phyloP scores from a whole-genome alignment of 2,113 vertebrate genomes.

The Dipodomys stephensi region DNA sequence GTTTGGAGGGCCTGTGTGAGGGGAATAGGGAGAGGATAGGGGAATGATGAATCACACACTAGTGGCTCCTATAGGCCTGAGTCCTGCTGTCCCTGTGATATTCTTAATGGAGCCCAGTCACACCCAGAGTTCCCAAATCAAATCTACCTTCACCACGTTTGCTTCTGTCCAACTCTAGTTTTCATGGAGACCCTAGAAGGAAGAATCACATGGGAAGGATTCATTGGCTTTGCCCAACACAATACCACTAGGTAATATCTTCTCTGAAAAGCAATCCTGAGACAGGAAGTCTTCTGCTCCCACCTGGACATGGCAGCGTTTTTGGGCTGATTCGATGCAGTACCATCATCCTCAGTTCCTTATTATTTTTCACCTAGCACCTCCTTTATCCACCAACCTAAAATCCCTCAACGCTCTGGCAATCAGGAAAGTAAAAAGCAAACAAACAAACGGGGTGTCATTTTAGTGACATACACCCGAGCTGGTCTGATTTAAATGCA shows the following conservation, averaged over 20 bases:
- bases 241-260: background rate
- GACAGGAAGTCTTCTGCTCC: background rate
- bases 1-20: background rate
- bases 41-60: background rate
- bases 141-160: background rate
- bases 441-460: background rate
- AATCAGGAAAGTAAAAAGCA: background rate
- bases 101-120: background rate
- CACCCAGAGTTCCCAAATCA: background rate
- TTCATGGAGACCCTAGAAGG: background rate
- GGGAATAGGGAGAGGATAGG: no score
- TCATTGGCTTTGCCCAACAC: background rate
- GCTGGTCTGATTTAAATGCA: background rate
- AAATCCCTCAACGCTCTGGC: background rate
- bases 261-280: background rate
- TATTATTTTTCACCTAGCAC: background rate
- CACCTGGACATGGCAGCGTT: background rate
- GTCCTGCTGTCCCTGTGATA: background rate
- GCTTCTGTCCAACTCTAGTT: background rate
- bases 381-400: background rate
- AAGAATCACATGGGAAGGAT: background rate
- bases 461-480: background rate
- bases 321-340: background rate
- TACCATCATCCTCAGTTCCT: background rate
- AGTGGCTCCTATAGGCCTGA: background rate